phyloP scores from a whole-genome alignment of 2,888 invertebrate species.

The Leistus spinibarbis region DNA sequence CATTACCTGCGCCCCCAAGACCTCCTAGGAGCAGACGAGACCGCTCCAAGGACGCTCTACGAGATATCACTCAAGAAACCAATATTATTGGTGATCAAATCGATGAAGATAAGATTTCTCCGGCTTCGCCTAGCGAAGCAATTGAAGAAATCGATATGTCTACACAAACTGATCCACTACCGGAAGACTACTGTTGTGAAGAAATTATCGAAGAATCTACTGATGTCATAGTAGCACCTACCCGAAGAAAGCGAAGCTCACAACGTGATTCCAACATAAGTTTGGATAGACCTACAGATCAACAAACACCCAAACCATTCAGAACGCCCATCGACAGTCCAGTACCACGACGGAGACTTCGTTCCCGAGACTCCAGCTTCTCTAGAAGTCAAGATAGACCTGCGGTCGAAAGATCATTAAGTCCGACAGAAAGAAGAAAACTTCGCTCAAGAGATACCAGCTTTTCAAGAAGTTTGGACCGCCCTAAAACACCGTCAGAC shows the following conservation, averaged over 20 bases:
- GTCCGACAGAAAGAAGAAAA: slow-evolving; percentile 52
- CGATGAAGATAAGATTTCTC: slow-evolving; percentile 40
- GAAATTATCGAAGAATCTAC: slow-evolving; percentile 57
- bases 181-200: slow-evolving; percentile 76
- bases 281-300: neutral
- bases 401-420: slow-evolving; percentile 62
- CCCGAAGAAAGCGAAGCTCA: slow-evolving; percentile 33
- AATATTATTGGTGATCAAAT: slow-evolving; percentile 42
- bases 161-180: slow-evolving; percentile 84
- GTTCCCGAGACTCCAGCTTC: slow-evolving; percentile 43
- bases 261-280: slow-evolving; percentile 27
- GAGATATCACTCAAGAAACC: slow-evolving; percentile 52
- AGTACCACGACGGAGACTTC: neutral
- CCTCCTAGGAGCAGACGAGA: slow-evolving; percentile 67
- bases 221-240: slow-evolving; percentile 49
- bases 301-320: neutral
- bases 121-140: slow-evolving; percentile 49
- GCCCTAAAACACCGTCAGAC: slow-evolving; percentile 62
- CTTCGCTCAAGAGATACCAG: slow-evolving; percentile 41
- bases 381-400: slow-evolving; percentile 57
- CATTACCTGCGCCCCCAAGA: slow-evolving; percentile 84
- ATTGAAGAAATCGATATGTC: slow-evolving; percentile 75
- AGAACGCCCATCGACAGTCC: neutral
- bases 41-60: slow-evolving; percentile 42
- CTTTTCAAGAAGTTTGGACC: slow-evolving; percentile 53